phyloP scores from a whole-genome alignment of 2,888 invertebrate genomes.

The Brachyptera putata region DNA sequence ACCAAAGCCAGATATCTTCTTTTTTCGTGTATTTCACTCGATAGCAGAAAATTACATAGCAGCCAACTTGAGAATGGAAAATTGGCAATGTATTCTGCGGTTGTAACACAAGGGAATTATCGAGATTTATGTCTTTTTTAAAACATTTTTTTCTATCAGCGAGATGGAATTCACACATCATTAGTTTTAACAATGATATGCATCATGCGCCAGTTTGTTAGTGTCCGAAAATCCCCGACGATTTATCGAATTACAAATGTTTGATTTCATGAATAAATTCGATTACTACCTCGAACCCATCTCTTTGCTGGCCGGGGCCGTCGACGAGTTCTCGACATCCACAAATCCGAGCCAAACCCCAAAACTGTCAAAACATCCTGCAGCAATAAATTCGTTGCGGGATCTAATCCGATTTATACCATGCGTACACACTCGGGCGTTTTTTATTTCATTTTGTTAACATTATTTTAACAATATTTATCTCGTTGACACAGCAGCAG shows the following conservation, averaged over 20 bases:
- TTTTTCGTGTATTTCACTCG: conserved; percentile 11
- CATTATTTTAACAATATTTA: too few species aligned
- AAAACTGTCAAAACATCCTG: conserved; percentile 16
- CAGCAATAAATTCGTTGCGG: conserved; percentile 13
- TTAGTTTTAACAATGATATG: conserved; percentile 2
- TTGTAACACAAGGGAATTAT: conserved; percentile 8
- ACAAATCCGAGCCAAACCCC: conserved; percentile 7
- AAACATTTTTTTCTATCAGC: not conserved
- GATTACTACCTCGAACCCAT: not conserved
- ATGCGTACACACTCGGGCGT: too few species aligned
- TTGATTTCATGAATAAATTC: conserved; percentile 15
- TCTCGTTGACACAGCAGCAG: too few species aligned
- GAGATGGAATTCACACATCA: conserved; percentile 1
- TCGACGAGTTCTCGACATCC: too few species aligned
- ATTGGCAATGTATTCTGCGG: conserved; percentile 13
- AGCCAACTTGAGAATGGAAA: conserved; percentile 14
- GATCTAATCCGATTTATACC: too few species aligned
- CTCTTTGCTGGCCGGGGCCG: too few species aligned
- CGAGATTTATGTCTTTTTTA: conserved; percentile 12
- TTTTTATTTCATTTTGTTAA: too few species aligned
- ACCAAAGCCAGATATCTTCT: not conserved
- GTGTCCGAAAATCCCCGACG: not conserved
- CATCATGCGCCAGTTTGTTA: not conserved
- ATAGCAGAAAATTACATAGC: conserved; percentile 12
- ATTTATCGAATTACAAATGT: not conserved